These are phyloP conservation scores for Phrynocephalus versicolor DNA, from an alignment of 2,113 vertebrate species.

Conservation along the genomic window DNA sequence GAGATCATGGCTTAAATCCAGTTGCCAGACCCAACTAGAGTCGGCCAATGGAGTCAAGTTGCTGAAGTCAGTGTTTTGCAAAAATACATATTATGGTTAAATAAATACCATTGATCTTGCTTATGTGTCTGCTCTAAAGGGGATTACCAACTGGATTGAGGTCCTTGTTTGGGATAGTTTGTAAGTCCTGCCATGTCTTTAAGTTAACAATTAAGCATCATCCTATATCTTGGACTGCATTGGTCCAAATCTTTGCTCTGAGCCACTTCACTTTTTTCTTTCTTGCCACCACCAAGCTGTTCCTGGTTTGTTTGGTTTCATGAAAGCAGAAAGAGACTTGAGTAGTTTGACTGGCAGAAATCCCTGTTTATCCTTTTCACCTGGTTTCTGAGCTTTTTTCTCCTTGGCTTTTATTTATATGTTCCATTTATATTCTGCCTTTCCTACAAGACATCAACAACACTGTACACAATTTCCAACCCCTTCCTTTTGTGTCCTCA, in stretches of 20 bases:
- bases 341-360: neutral
- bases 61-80: too few species aligned
- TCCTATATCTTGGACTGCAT: neutral
- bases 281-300: neutral
- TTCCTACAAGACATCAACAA: neutral
- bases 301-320: too few species aligned
- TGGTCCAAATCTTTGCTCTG: neutral
- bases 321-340: neutral
- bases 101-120: too few species aligned
- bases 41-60: too few species aligned
- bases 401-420: neutral
- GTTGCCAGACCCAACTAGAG: too few species aligned
- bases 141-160: too few species aligned
- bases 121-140: too few species aligned
- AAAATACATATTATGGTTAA: too few species aligned
- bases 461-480: neutral
- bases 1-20: neutral
- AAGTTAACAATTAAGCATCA: too few species aligned
- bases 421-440: neutral
- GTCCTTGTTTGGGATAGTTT: neutral
- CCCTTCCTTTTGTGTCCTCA: neutral
- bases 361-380: neutral
- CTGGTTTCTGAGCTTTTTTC: neutral
- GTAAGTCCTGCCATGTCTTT: neutral
- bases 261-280: too few species aligned